Conservation (phyloP, 2,113 vertebrate genomes). For the Mesocricetus auratus region DNA sequence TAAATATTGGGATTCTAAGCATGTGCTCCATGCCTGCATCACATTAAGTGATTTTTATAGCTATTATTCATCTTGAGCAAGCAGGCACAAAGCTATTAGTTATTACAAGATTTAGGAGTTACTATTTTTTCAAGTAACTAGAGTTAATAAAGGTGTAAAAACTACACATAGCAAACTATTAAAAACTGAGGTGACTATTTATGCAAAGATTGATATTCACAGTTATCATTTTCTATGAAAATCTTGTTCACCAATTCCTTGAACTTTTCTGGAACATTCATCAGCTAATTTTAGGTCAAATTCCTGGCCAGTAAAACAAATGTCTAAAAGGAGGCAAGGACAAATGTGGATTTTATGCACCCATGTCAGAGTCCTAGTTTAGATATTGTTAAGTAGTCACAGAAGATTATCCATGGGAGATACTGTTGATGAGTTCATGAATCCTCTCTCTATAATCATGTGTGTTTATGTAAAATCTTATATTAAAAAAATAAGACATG, state of each 20-base stretch:
- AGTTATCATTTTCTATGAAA: constrained; percentile 34
- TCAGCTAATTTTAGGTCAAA: constrained; percentile 58
- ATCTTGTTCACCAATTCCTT: not conserved
- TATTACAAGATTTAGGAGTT: constrained; percentile 39
- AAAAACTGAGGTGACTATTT: constrained; percentile 53
- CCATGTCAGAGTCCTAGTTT: not conserved
- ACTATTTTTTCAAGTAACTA: constrained; percentile 46
- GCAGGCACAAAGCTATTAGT: constrained; percentile 33
- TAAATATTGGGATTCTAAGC: not conserved
- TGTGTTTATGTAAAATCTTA: not conserved
- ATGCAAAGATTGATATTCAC: not conserved
- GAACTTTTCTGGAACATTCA: constrained; percentile 30
- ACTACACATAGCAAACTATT: constrained; percentile 13
- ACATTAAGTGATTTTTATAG: constrained; percentile 12
- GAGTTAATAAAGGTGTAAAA: not conserved
- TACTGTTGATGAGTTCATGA: not conserved
- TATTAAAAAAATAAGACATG: not conserved
- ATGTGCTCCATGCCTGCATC: not conserved
- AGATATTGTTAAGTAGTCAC: not conserved
- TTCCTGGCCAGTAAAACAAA: constrained; percentile 16
- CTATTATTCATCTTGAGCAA: constrained; percentile 27
- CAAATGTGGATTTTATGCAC: not conserved
- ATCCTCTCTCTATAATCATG: not conserved
- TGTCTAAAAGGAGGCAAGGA: constrained; percentile 38
- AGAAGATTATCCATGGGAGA: not conserved